phyloP scores from a whole-genome alignment of 2,797 vertebrate genomes.

The Enteromius afrohamiltoni region DNA sequence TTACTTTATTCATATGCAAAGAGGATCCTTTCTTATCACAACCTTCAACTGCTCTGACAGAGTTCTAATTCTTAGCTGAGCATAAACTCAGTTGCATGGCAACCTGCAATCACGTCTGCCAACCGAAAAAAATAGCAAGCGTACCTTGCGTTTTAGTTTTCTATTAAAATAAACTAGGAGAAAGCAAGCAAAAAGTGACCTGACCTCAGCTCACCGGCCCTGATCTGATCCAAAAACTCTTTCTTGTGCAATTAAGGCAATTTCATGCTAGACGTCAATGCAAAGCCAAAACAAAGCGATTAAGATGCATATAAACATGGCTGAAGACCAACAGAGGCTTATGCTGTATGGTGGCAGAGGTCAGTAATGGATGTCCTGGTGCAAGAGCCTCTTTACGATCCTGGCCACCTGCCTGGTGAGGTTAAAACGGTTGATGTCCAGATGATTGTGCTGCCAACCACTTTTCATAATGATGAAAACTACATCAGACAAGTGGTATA shows the following conservation, averaged over 20 bases:
- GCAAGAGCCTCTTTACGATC: neutral
- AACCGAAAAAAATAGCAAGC: constrained; percentile 68
- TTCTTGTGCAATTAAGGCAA: neutral
- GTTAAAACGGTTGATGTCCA: constrained; percentile 23
- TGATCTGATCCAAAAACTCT: neutral
- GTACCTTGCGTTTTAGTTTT: constrained; percentile 53
- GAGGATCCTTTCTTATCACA: constrained; percentile 67
- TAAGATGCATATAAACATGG: constrained; percentile 1
- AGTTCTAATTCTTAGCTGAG: constrained; percentile 69
- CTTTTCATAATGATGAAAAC: constrained; percentile 20
- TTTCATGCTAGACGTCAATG: neutral
- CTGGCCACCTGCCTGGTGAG: constrained; percentile 31
- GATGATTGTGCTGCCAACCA: constrained; percentile 22
- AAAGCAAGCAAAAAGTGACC: constrained; percentile 19
- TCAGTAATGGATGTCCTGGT: constrained; percentile 39
- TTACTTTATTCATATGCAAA: constrained; percentile 72
- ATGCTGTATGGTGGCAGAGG: constrained; percentile 17
- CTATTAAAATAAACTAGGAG: constrained; percentile 51
- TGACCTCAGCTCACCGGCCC: constrained; percentile 47
- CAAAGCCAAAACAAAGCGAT: constrained; percentile 2
- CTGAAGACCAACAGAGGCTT: constrained; percentile 23
- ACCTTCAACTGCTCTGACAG: constrained; percentile 66
- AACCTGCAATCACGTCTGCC: constrained; percentile 75
- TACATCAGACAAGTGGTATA: constrained; percentile 6
- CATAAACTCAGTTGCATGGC: constrained; percentile 76